Evolutionary conservation across 2,888 invertebrate genomes (phyloP), one percentile per base, ranked within the genome.

Genomic region (Papilio protenor): DNA sequence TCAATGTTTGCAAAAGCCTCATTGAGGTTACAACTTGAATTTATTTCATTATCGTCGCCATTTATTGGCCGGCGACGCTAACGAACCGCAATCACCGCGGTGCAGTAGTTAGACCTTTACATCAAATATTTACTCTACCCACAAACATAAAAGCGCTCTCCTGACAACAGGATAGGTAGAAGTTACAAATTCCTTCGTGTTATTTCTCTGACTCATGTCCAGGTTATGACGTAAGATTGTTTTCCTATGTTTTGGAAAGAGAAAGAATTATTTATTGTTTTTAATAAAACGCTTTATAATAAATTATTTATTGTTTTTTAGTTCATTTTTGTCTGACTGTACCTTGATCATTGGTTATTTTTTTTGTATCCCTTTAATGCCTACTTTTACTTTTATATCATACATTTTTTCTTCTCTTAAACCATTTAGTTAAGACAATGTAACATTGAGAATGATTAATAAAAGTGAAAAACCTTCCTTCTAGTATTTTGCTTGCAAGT

Each of bases 41-140:
- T 73, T 72, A 78, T 75, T 78, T 75, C 72, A 78, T 75, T 78
- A 78, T 49, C 75, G 64, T 72, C 64, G 64, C 72, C 75, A 66
- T 75, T 73, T 75, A 78, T 78, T 78, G 72, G 64, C 40, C 47
- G 72, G 12, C 55, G 45, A 66, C 55, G 33, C 66, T 78, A 78
- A 78, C 72, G 75, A 78, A 75, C 75, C 78, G 33, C 75, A 72
- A 72, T 64, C 78, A 57, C 72, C 64, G 72, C 72, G 47, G 55
- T 78, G 57, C 75, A 75, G 71, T 73, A 66, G 72, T 72, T 64
- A 27, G 55, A 18, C 72, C 72, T 73, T 73, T 78, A 72, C 70
- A 59, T 70, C 69, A 73, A 47, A 77, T 69, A 45, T 66, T 49
- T 69, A 66, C 52, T 27, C 12, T 45, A 73, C 27, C 16, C 40